A percentile compares a stretch with the other conserved stretches of the same genome.
Evolutionary conservation across 2,113 vertebrate species (phyloP).

Genomic region (Pyxicephalus adspersus): DNA sequence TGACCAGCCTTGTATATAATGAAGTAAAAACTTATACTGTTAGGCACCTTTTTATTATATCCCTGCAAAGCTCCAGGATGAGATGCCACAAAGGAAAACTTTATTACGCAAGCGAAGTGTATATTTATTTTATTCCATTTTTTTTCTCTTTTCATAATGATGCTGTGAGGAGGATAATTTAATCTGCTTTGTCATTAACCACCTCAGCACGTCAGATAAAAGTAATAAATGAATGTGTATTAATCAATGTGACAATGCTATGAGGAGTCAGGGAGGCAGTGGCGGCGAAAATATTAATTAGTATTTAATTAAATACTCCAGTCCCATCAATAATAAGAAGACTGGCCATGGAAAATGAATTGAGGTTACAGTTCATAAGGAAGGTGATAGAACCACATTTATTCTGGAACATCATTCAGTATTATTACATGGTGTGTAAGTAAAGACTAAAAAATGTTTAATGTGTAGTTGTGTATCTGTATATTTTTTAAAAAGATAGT

Average conservation of each 20-base stretch:
- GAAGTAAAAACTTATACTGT: slow-evolving; percentile 72
- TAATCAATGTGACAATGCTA: slow-evolving; percentile 83
- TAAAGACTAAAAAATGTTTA: neutral
- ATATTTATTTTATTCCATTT: slow-evolving; percentile 47
- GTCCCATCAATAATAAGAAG: slow-evolving; percentile 80
- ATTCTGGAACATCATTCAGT: slow-evolving; percentile 5
- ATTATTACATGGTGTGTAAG: neutral
- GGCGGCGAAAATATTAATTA: slow-evolving; percentile 84
- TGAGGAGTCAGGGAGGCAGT: slow-evolving; percentile 73
- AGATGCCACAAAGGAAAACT: slow-evolving; percentile 66
- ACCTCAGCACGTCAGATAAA: slow-evolving; percentile 78
- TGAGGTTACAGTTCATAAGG: slow-evolving; percentile 34
- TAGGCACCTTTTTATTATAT: slow-evolving; percentile 63
- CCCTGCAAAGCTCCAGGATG: neutral
- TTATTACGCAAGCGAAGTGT: slow-evolving; percentile 6
- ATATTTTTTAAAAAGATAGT: too few relatives aligned
- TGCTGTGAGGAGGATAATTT: slow-evolving; percentile 77
- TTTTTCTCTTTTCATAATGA: slow-evolving; percentile 72
- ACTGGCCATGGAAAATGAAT: slow-evolving; percentile 71
- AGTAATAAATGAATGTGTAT: slow-evolving; percentile 82
- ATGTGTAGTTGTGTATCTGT: too few relatives aligned
- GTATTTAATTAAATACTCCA: slow-evolving; percentile 87
- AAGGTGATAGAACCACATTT: slow-evolving; percentile 31
- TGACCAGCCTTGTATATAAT: slow-evolving; percentile 70
- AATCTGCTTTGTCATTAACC: slow-evolving; percentile 79